Conservation (phyloP, 2,888 invertebrate genomes). For the Carabus problematicus region DNA sequence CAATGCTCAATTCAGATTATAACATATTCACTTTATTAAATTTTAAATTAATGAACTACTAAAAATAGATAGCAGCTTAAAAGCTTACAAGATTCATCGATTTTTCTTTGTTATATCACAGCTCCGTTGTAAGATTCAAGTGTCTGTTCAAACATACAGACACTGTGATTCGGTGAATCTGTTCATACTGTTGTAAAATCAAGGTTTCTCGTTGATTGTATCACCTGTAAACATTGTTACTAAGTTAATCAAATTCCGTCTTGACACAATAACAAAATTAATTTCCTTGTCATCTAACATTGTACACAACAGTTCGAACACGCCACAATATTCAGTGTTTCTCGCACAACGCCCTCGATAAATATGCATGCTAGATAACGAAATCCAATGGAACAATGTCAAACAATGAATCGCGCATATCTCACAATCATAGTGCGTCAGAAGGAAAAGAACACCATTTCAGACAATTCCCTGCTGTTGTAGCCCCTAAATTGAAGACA, state of each 20-base stretch:
- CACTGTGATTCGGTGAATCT: no score
- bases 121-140: no score
- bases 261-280: conserved; percentile 12
- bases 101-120: no score
- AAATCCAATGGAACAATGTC: conserved; percentile 24
- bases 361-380: conserved; percentile 25
- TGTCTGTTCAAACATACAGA: no score
- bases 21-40: no score
- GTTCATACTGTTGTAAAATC: background rate
- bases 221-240: conserved; percentile 12
- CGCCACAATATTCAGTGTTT: conserved; percentile 16
- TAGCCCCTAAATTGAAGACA: conserved; percentile 7
- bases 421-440: conserved; percentile 7
- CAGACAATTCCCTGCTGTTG: conserved; percentile 1
- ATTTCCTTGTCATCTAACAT: conserved; percentile 27
- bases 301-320: conserved; percentile 2
- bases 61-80: no score
- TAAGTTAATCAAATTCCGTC: conserved; percentile 23
- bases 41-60: no score
- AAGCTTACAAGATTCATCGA: no score
- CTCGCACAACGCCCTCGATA: conserved; percentile 14
- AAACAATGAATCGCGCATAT: conserved; percentile 29
- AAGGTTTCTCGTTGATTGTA: background rate
- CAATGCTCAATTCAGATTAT: no score
- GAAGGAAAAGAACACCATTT: conserved; percentile 1